Evolutionary conservation across 2,888 invertebrate species (phyloP).

Genomic region (Crepidodera aurea): DNA sequence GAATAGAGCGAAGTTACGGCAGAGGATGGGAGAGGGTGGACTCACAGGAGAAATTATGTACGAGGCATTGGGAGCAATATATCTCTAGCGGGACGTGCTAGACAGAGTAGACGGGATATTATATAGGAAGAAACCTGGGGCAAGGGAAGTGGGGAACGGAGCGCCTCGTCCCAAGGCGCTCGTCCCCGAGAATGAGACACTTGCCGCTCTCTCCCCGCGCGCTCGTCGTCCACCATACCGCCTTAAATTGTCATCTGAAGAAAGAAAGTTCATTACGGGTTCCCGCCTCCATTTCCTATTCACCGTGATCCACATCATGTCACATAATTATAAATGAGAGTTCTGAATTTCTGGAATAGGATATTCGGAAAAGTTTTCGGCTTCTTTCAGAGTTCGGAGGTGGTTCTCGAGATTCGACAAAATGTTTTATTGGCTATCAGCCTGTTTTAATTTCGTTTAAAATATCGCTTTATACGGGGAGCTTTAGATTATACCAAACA

Average conservation of each 20-base stretch:
- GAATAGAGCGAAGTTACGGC: slow-evolving; percentile 32
- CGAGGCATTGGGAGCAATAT: slow-evolving; percentile 64
- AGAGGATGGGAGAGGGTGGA: slow-evolving; percentile 45
- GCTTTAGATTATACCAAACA: too few relatives aligned
- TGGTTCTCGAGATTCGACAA: slow-evolving; percentile 13
- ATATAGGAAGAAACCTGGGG: slow-evolving; percentile 60
- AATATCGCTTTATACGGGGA: too few relatives aligned
- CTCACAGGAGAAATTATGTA: slow-evolving; percentile 62
- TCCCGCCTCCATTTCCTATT: slow-evolving; percentile 34
- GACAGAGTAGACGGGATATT: slow-evolving; percentile 62
- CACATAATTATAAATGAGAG: slow-evolving; percentile 31
- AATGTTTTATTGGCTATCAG: slow-evolving; percentile 18
- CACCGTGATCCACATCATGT: slow-evolving; percentile 30
- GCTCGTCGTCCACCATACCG: slow-evolving; percentile 47
- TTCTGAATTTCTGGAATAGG: slow-evolving; percentile 19
- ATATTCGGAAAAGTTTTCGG: slow-evolving; percentile 17
- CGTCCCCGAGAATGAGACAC: slow-evolving; percentile 61
- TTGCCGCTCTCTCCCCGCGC: slow-evolving; percentile 50
- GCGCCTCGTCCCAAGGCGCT: slow-evolving; percentile 57
- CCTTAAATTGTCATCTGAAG: slow-evolving; percentile 59
- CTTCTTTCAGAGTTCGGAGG: slow-evolving; percentile 7
- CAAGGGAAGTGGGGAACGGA: slow-evolving; percentile 43
- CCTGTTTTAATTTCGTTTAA: too few relatives aligned
- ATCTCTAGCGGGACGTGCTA: slow-evolving; percentile 62
- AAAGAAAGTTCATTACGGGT: slow-evolving; percentile 56